Conservation (phyloP, 2,113 vertebrate genomes). For the Furnarius figulus region DNA sequence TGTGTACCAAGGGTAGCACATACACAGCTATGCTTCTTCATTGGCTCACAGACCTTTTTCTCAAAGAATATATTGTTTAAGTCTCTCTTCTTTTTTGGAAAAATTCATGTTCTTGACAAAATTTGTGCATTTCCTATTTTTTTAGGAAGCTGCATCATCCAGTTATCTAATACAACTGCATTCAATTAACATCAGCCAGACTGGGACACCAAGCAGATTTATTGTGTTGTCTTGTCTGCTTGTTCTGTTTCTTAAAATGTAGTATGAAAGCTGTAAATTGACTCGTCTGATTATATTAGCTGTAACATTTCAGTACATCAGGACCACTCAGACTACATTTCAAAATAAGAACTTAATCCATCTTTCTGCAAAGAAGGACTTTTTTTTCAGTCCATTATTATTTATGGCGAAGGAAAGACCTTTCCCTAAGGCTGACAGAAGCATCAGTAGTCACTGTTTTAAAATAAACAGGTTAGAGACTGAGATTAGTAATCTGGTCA, state of each 20-base stretch:
- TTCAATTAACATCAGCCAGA: conserved; percentile 51
- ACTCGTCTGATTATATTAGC: conserved; percentile 63
- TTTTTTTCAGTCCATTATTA: not conserved
- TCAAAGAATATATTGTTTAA: not conserved
- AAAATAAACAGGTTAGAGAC: not conserved
- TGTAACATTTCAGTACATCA: conserved; percentile 43
- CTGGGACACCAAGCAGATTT: conserved; percentile 20
- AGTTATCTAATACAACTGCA: not conserved
- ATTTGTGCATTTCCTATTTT: not conserved
- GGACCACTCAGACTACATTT: conserved; percentile 29
- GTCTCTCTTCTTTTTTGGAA: not conserved
- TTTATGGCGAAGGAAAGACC: not conserved
- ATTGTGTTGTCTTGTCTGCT: conserved; percentile 43
- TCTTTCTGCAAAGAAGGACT: conserved; percentile 2
- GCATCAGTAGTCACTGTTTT: not conserved
- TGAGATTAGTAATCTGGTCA: not conserved
- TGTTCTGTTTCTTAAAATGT: conserved; percentile 56
- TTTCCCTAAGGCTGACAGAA: not conserved
- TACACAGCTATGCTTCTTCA: not conserved
- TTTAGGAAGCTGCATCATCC: conserved; percentile 10
- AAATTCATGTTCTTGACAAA: conserved; percentile 15
- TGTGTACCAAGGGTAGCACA: not conserved
- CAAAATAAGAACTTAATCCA: conserved; percentile 31
- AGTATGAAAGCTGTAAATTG: conserved; percentile 65
- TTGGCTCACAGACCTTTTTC: not conserved